Base-by-base conservation (phyloP, 2,888 invertebrate species). In the Andricus curvator region DNA sequence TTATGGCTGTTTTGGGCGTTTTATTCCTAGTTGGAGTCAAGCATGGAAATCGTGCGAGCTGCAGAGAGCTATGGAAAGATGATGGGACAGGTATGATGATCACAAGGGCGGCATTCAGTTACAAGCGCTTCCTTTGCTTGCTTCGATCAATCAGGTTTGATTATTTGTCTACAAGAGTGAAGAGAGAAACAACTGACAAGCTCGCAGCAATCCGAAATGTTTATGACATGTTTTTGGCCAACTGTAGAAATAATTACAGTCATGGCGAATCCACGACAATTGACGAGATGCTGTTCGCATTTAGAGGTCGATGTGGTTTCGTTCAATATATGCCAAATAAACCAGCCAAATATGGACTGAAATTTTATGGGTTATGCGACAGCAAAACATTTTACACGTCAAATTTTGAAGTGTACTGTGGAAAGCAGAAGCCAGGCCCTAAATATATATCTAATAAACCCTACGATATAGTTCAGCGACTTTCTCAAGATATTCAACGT, bases 1-100 rank as follows among this genome's bases (percentile, higher is more conserved):
- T 86, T 51, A 80, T 80, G 68, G 85, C 87, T 68, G 81, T 87
- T n/a, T 79, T 83, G 64, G 85, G 85, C 29, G 51, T 77, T 56
- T 74, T 84, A 77, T 83, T 77, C 70, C 41, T 83, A 11, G 67
- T 68, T 33, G 66, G 79, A 64, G 25, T 80, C 29, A 79, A 83
- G 78, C 67, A 62, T 29, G 67, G 68, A 22, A 83, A 81, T 62
- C 80, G 77, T 74, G 80, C 76, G n/a, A 84, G 81, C 78, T 78
- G 82, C 62, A 17, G 37, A 79, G 80, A 83, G 51, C 48, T 66
- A 29, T 84, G 76, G 82, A 79, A 77, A 56, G 79, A 80, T 65
- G 80, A 85, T 78, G 80, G 74, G 64, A 80, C 83, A 76, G 76
- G 78, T 78, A 82, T 80, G 56, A 77, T 78, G 15, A 81, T 76